These are phyloP conservation scores for Meleagris gallopavo DNA, from an alignment of 2,113 vertebrate species.

Conservation along the genomic window DNA sequence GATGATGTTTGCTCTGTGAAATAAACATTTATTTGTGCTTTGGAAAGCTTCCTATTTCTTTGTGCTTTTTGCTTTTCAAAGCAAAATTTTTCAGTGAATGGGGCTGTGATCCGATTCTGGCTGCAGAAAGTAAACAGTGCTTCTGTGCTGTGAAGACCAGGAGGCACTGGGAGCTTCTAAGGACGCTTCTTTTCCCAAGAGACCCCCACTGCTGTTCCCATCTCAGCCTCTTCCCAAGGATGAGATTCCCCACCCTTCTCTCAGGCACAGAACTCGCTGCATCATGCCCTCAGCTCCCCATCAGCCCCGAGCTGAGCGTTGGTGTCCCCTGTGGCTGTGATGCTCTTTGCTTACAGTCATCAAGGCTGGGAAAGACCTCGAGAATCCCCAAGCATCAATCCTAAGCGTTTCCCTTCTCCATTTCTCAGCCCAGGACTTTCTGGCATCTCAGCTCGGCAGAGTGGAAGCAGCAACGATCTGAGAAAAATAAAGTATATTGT, in stretches of 20 bases:
- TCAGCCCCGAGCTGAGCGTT: no score
- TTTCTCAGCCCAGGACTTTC: background rate
- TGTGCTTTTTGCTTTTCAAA: background rate
- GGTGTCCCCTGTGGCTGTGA: background rate
- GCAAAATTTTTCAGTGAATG: background rate
- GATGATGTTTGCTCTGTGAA: background rate
- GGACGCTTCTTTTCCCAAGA: fast-evolving
- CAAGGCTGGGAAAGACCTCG: background rate
- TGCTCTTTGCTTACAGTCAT: background rate
- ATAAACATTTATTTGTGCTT: background rate
- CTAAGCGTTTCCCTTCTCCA: background rate
- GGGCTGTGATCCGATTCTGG: background rate
- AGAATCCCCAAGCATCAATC: background rate
- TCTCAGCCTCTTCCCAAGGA: background rate
- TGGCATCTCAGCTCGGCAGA: background rate
- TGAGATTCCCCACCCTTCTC: background rate
- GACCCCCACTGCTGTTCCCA: background rate
- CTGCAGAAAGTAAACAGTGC: fast-evolving
- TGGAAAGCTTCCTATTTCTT: background rate
- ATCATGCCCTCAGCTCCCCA: background rate
- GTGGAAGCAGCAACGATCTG: background rate
- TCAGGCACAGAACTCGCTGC: background rate
- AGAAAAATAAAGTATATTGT: slow-evolving; percentile 2
- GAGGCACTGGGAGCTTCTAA: fast-evolving
- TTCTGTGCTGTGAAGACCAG: fast-evolving